Base-by-base conservation (phyloP, 1,140 invertebrate species). In the Cheumatopsyche charites region DNA sequence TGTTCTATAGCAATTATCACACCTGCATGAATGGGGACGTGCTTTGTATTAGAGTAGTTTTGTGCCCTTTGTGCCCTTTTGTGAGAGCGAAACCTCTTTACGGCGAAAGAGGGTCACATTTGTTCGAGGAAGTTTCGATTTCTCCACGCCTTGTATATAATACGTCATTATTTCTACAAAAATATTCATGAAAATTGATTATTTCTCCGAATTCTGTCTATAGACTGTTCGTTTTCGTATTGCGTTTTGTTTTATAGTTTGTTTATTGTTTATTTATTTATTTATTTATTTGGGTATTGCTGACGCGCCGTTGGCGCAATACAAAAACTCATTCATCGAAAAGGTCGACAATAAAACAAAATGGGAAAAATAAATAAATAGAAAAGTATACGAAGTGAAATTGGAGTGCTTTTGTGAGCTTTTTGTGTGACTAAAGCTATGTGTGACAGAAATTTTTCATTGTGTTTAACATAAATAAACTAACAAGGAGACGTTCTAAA, bases 201-300 rank as follows among this genome's bases (percentile, higher is more conserved):
- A n/a, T n/a, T n/a, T n/a, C n/a, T n/a, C n/a, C n/a, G n/a, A n/a
- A n/a, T 15, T 41, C 58, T 62, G 29, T 62, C 7, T 49, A 21
- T 4, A 49, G 58, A 15, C 23, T 62, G 19, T 9, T 17, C 47
- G 47, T 15, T 52, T 52, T 52, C 9, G 29, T 36, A 36, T 36
- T 36, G 9, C 9, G 29, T 36, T 36, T 3, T 36, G 9, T 36
- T 4, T 3, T 52, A 1, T 52, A 1, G 47, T 9, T 52, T 52
- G 15, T 52, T n/a, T n/a, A n/a, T n/a, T n/a, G n/a, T n/a, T n/a
- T 49, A 49, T 15, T 49, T n/a, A 15, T 21, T 49, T 49, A 21
- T 41, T 62, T 62, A 26, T 62, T 62, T 25, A 62, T 62, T 62
- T 62, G 2, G 23, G 58, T 62, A 62, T 62, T 23, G 29, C n/a